phyloP scores from a whole-genome alignment of 2,113 vertebrate genomes.

The Oncorhynchus tshawytscha region DNA sequence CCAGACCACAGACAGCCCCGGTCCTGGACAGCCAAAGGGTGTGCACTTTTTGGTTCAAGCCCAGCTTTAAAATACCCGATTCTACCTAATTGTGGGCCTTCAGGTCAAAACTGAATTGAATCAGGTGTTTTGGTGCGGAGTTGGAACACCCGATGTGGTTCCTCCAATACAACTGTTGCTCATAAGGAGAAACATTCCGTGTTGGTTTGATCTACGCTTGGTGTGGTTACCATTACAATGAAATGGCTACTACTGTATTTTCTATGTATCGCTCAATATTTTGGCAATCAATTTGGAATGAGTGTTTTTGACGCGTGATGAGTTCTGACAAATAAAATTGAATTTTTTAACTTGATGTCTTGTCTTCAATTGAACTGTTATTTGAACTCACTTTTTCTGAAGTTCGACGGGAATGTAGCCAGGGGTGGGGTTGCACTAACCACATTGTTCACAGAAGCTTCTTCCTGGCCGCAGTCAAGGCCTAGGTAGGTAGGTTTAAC shows the following conservation, averaged over 20 bases:
- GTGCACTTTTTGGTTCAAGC: constrained; percentile 15
- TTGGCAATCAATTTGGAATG: constrained; percentile 76
- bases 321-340: constrained; percentile 84
- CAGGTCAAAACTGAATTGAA: too few relatives aligned
- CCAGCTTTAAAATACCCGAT: constrained; percentile 29
- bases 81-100: too few relatives aligned
- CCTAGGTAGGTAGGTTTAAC: too few relatives aligned
- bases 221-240: constrained; percentile 47
- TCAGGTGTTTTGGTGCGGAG: too few relatives aligned
- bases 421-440: too few relatives aligned
- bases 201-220: constrained; percentile 36
- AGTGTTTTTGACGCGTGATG: constrained; percentile 73
- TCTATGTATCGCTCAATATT: constrained; percentile 40
- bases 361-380: neutral
- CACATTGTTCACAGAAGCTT: too few relatives aligned
- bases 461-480: too few relatives aligned
- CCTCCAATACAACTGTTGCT: too few relatives aligned
- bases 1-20: too few relatives aligned
- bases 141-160: too few relatives aligned
- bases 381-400: neutral
- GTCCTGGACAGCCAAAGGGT: neutral
- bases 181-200: constrained; percentile 37
- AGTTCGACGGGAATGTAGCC: too few relatives aligned
- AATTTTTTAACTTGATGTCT: constrained; percentile 75
- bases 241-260: constrained; percentile 45